phyloP scores from a whole-genome alignment of 2,113 vertebrate genomes.

The Eublepharis macularius region DNA sequence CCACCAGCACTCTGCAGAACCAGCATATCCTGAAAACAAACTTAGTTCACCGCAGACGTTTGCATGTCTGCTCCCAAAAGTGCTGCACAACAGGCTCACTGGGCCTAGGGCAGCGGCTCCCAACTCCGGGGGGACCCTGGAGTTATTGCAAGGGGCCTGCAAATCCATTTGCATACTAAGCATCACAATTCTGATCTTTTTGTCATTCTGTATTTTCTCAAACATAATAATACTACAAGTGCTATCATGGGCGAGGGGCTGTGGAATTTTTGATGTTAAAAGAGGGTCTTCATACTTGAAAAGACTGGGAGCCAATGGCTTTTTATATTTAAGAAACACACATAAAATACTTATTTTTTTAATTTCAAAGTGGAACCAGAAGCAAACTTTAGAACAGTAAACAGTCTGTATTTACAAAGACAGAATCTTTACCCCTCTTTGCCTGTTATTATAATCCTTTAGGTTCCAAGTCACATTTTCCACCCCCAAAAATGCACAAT shows the following conservation, averaged over 20 bases:
- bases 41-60: too few species aligned
- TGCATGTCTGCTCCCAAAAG: too few species aligned
- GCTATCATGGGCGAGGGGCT: too few species aligned
- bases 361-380: background rate
- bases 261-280: background rate
- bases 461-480: rapidly evolving
- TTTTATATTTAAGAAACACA: background rate
- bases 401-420: slow-evolving; percentile 16
- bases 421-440: background rate
- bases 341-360: rapidly evolving
- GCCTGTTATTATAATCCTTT: background rate
- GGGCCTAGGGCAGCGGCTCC: too few species aligned
- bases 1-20: too few species aligned
- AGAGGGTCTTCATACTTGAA: background rate
- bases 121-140: too few species aligned
- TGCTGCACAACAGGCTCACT: too few species aligned
- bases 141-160: rapidly evolving
- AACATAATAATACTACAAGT: background rate
- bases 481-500: background rate
- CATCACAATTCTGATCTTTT: rapidly evolving
- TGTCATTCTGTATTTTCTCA: background rate
- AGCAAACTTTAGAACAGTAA: background rate
- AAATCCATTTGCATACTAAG: background rate
- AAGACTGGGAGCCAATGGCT: rapidly evolving
- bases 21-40: too few species aligned